Evolutionary conservation across 2,797 vertebrate genomes (phyloP).

Genomic region (Synaphobranchus kaupii): DNA sequence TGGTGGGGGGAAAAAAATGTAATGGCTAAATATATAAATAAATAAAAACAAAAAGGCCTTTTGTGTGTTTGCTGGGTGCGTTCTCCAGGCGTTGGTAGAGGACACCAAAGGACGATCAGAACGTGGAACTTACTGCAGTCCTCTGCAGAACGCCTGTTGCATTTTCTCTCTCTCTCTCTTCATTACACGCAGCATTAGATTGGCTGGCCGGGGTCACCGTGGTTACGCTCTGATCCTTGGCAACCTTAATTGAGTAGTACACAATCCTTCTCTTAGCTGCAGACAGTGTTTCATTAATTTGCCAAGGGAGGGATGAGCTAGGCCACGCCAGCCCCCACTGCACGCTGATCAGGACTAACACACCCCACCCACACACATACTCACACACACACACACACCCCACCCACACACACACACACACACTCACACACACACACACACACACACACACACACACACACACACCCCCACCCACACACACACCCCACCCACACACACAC

Average conservation of each 20-base stretch:
- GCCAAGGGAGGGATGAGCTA: neutral
- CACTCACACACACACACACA: neutral
- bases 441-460: neutral
- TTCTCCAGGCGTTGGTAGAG: neutral
- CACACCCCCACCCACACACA: neutral
- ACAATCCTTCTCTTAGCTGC: conserved; percentile 14
- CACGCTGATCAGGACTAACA: neutral
- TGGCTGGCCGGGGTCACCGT: conserved; percentile 11
- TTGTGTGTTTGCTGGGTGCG: neutral
- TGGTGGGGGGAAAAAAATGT: too few species aligned
- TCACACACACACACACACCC: neutral
- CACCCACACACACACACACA: neutral
- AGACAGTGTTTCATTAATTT: conserved; percentile 27
- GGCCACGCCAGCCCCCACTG: neutral
- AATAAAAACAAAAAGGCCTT: neutral
- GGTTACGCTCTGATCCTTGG: neutral
- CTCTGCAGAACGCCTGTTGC: neutral
- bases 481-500: neutral
- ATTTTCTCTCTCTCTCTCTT: conserved; percentile 1
- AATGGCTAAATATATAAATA: too few species aligned
- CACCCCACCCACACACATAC: neutral
- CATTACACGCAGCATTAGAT: conserved; percentile 20
- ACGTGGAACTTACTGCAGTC: neutral
- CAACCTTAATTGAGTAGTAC: conserved; percentile 29
- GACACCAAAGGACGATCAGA: neutral